These are phyloP conservation scores for Sebastes oblongus DNA, from an alignment of 2,797 vertebrate species.

Conservation along the genomic window DNA sequence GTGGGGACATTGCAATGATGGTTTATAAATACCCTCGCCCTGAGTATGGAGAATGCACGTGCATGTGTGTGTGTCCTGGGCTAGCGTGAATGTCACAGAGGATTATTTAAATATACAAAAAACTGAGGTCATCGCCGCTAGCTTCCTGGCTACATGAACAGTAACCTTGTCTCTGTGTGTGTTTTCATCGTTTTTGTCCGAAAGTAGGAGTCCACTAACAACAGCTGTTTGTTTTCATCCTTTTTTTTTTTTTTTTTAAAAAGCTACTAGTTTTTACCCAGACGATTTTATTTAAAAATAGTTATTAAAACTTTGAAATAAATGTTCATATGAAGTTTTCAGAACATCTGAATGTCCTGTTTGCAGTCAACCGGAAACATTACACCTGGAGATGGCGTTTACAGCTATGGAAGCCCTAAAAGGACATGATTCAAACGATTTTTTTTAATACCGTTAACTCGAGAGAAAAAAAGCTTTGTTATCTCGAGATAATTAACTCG, in stretches of 20 bases:
- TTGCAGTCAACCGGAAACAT: background rate
- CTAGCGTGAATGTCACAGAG: conserved; percentile 53
- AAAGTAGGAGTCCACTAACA: background rate
- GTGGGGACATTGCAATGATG: conserved; percentile 13
- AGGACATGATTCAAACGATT: too few species aligned
- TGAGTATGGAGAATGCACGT: conserved; percentile 14
- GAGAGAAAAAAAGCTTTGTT: too few species aligned
- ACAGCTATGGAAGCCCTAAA: background rate
- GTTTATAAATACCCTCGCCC: conserved; percentile 59
- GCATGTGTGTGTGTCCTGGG: conserved; percentile 19
- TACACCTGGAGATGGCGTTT: background rate
- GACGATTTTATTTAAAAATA: background rate
- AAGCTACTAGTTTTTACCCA: background rate
- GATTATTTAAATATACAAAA: conserved; percentile 63
- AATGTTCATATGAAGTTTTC: background rate
- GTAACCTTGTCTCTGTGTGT: conserved; percentile 34
- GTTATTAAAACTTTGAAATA: background rate
- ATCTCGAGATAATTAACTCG: too few species aligned
- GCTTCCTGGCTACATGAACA: conserved; percentile 26
- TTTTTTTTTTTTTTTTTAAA: background rate
- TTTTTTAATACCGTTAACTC: too few species aligned
- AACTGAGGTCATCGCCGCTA: conserved; percentile 49
- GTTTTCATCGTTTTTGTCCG: conserved; percentile 14
- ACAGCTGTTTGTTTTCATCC: background rate
- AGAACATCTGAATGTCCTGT: background rate